These are phyloP conservation scores for Tridacna gigas DNA, from an alignment of 2,888 invertebrate species.

Conservation along the genomic window DNA sequence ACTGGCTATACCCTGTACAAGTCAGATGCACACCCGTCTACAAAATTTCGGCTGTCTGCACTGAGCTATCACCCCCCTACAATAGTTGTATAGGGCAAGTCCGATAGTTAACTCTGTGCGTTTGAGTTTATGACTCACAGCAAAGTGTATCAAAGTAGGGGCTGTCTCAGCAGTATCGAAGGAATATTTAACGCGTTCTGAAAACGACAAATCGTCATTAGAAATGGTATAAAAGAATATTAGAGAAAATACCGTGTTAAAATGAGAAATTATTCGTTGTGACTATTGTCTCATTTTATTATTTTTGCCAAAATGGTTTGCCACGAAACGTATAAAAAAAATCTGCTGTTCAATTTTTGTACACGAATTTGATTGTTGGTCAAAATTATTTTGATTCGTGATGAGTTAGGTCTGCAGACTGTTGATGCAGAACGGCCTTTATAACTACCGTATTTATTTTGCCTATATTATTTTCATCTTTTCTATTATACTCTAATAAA, in stretches of 20 bases:
- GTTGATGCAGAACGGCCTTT: too few relatives aligned
- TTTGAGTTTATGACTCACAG: conserved; percentile 21
- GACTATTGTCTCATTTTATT: too few relatives aligned
- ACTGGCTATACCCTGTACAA: neutral
- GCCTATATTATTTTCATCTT: too few relatives aligned
- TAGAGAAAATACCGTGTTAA: neutral
- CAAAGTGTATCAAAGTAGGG: neutral
- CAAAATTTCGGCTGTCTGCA: conserved; percentile 25
- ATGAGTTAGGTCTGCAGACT: too few relatives aligned
- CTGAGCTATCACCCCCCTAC: conserved; percentile 13
- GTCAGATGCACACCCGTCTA: conserved; percentile 12
- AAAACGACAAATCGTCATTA: neutral
- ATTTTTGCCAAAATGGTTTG: neutral
- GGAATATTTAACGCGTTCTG: neutral
- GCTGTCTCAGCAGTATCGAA: conserved; percentile 2
- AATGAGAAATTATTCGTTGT: neutral
- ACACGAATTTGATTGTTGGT: too few relatives aligned
- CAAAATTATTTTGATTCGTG: too few relatives aligned
- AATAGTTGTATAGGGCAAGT: conserved; percentile 9
- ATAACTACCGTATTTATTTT: too few relatives aligned
- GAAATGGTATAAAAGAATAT: neutral
- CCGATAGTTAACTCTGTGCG: conserved; percentile 11
- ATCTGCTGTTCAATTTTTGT: too few relatives aligned
- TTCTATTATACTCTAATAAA: too few relatives aligned
- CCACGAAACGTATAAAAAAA: too few relatives aligned